Base-by-base conservation (phyloP, 2,888 invertebrate genomes). In the Meliscaeva auricollis region DNA sequence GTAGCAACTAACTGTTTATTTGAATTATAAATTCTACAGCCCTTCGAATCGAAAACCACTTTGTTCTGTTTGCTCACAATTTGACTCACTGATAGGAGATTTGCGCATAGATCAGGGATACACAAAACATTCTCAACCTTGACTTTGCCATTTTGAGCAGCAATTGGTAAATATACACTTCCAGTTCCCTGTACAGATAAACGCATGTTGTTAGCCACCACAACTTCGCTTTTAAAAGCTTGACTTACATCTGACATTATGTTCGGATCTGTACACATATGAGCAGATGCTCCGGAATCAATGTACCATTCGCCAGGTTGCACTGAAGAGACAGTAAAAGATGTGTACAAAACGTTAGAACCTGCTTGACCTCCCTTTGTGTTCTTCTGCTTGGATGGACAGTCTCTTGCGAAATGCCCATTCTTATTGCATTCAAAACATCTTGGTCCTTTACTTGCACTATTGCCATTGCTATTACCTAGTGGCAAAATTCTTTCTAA, bases 61-160 rank as follows among this genome's bases (percentile, higher is more conserved):
- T 60, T 50, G 7, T 48, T 60, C 8, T 32, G 8, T 6, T 54
- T 54, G 0, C 32, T 17, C 3, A 35, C 15, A 7, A 70, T 70
- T 35, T 48, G 70, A 17, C 66, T 66, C 7, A 66, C 50, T 35
- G 66, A 69, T 3, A 69, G n/a, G 52, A 54, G 41, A 41, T 41
- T 41, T 41, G 41, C 41, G 7, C 41, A 11, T 7, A 41, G 41
- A 8, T 41, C 13, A 7, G 41, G 41, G 3, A 41, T 41, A 41
- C 41, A 41, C 13, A 41, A 13, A 3, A 41, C 41, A 41, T 41
- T 41, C 13, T 41, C 41, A 13, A 41, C 8, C 13, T 41, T 41
- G 5, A 41, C 41, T 13, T 8, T 7, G 8, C 17, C 46, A 7
- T 48, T 20, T 17, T 48, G 46, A 20, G 20, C 20, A 48, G 46